Percentiles rank a stretch among this genome's conserved stretches.
Conservation (phyloP, 2,888 invertebrate genomes). For the Noctua janthina region DNA sequence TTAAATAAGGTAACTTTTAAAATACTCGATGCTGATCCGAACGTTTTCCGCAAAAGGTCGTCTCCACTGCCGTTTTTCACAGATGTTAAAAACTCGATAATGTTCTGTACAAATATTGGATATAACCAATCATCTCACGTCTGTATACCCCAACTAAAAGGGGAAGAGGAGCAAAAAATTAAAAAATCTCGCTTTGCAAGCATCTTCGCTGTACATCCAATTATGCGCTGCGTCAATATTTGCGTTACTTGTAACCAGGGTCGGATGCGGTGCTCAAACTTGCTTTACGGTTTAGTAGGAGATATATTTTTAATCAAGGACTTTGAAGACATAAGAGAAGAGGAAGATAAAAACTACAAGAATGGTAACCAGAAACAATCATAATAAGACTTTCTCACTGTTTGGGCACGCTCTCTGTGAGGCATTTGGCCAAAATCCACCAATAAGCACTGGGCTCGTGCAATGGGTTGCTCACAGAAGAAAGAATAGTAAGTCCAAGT, state of each 20-base stretch:
- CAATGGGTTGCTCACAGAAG: neutral
- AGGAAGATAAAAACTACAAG: neutral
- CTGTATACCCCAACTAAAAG: slow-evolving; percentile 44
- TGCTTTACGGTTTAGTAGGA: slow-evolving; percentile 1
- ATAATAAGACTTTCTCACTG: too few relatives aligned
- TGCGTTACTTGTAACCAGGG: slow-evolving; percentile 64
- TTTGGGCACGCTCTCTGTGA: too few relatives aligned
- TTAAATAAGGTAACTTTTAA: too few relatives aligned
- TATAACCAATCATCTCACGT: slow-evolving; percentile 51
- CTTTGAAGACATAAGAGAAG: neutral
- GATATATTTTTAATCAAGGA: neutral
- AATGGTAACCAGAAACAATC: neutral
- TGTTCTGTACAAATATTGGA: slow-evolving; percentile 51
- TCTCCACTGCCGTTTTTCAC: neutral
- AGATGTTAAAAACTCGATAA: slow-evolving; percentile 1
- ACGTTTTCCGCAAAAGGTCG: too few relatives aligned
- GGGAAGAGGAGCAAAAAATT: slow-evolving; percentile 57
- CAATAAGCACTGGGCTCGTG: neutral
- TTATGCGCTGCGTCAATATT: slow-evolving; percentile 84
- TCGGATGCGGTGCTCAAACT: slow-evolving; percentile 66
- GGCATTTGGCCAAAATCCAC: too few relatives aligned
- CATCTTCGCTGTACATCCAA: slow-evolving; percentile 79
- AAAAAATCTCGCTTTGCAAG: slow-evolving; percentile 71
- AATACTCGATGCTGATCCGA: too few relatives aligned
- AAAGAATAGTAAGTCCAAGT: neutral